Conservation (phyloP, 1,140 invertebrate species). For the Oryctes rhinoceros region DNA sequence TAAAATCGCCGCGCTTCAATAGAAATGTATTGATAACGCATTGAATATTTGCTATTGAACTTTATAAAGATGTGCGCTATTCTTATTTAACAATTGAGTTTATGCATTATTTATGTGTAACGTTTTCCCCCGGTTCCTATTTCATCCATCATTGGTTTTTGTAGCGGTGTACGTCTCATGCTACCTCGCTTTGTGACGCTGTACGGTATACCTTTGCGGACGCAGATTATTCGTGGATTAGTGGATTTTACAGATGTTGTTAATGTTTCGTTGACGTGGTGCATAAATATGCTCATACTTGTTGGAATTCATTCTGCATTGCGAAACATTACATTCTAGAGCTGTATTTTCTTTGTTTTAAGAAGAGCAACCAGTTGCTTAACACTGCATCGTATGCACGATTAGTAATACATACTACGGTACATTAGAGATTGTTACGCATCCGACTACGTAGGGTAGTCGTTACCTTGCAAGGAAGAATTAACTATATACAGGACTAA, state of each 20-base stretch:
- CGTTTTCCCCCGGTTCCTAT: constrained; percentile 38
- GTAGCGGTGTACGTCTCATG: not conserved
- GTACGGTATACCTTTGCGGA: not conserved
- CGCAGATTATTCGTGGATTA: constrained; percentile 9
- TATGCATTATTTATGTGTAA: constrained; percentile 40
- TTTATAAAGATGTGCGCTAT: constrained; percentile 42
- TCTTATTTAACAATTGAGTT: constrained; percentile 40
- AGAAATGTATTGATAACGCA: constrained; percentile 44
- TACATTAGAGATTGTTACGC: no score
- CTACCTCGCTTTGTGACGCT: not conserved
- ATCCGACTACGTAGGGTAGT: no score
- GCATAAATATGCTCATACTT: not conserved
- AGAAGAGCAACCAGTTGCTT: constrained; percentile 8
- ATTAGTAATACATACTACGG: not conserved
- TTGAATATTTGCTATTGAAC: constrained; percentile 45
- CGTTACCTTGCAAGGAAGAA: no score
- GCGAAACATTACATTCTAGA: not conserved
- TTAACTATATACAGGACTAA: no score
- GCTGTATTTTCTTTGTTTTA: not conserved
- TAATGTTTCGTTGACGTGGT: not conserved
- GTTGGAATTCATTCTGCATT: not conserved
- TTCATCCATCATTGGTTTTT: constrained; percentile 34
- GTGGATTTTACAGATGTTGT: constrained; percentile 16
- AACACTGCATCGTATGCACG: not conserved
- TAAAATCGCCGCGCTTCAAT: constrained; percentile 43